Base-by-base conservation (phyloP, 1,140 invertebrate genomes). In the Drosophila bifasciata region DNA sequence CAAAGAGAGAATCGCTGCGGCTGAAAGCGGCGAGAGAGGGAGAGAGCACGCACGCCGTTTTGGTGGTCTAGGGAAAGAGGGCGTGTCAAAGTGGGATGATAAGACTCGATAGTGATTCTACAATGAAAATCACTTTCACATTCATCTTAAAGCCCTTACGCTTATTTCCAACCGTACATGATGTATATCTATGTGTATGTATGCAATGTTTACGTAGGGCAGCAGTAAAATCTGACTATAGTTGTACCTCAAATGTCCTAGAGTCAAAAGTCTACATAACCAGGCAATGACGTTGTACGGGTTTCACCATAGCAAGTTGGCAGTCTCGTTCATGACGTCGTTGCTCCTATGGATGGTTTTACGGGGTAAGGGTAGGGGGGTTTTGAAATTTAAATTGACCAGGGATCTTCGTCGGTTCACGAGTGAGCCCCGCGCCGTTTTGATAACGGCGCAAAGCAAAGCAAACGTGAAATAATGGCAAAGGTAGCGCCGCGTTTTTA, bases 401-500 rank as follows among this genome's bases (percentile, higher is more conserved):
- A 57, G 60, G 36, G 69, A 74, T 74, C 70, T 51, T 70, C 45
- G 39, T 41, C 17, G 8, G 57, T 16, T 39, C n/a, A n/a, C 32
- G 17, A 16, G 43, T 15, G 8, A 50, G 21, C 36, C 11, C 17
- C 43, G 40, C 7, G 9, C 17, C 17, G 13, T 8, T 62, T 39
- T 74, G 36, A 73, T 73, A 74, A 45, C 46, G 67, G 28, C 48
- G 32, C 28, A 57, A 60, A 61, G 23, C 44, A 11, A 61, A 13
- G 11, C 32, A 36, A 72, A 61, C 44, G 21, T 72, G 25, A 72
- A 61, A 43, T 52, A 53, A 55, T 49, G 40, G 43, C 39, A 21
- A 39, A 72, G 72, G 49, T 55, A 55, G 49, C 53, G 68, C 11
- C 49, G 63, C 63, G 49, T 68, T 69, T 68, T 21, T 19, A 23